Base-by-base conservation (phyloP, 2,797 vertebrate species). In the Antennarius maculatus region DNA sequence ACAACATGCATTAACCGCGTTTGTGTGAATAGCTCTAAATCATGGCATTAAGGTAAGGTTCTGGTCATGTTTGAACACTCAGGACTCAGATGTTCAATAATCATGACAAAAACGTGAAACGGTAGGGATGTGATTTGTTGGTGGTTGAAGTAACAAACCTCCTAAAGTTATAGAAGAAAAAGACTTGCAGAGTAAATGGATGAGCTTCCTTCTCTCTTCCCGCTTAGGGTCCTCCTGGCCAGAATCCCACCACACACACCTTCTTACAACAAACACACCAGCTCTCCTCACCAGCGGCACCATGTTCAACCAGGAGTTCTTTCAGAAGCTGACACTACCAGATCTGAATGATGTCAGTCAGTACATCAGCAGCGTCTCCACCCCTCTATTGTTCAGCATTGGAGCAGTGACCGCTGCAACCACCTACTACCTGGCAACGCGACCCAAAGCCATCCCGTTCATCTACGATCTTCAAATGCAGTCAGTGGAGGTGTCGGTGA, bases 401-500 rank as follows among this genome's bases (percentile, higher is more conserved):
- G 96, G 96, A 0, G 95, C 95, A 0, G 92, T 96, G 0, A 95
- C 95, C 0, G 95, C 94, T 0, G 92, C 95, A 6, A 95, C 95
- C 0, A 96, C 95, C 4, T 96, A 95, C 86, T 97, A 95, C 94
- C 94, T 96, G 34, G 94, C 95, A 37, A 97, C 95, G 0, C 93
- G 96, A 59, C 95, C 96, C 0, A 95, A 91, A 73, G 89, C 96
- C 58, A 84, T 95, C 60, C 95, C 94, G 18, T 90, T 93, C 0
- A 86, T 93, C 18, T 98, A 95, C 13, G 93, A 98, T 82, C 89
- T 97, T 54, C 56, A 76, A 37, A 94, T 94, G 95, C 97, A 99
- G 82, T 99, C 97, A 0, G 83, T 95, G 23, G 94, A 96, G 86
- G 64, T 96, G 39, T 85, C 92, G 88, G 96, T 97, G 76, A 94